These are phyloP conservation scores for Protophormia terraenovae DNA, from an alignment of 2,888 invertebrate species.

Conservation along the genomic window DNA sequence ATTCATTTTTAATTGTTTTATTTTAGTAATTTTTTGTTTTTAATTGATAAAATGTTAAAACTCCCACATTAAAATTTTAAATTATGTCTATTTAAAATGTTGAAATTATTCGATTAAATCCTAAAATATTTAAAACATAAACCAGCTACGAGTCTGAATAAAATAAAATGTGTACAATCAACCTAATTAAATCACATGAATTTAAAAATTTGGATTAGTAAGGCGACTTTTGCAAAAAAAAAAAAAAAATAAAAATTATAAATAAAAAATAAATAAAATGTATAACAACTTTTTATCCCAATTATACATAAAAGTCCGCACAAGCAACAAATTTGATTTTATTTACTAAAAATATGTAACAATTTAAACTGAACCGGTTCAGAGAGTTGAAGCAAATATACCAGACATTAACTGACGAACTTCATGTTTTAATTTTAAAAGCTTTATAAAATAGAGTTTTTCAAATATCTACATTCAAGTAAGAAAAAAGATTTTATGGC, in stretches of 20 bases:
- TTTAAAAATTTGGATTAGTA: slow-evolving; percentile 1
- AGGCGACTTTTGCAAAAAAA: neutral
- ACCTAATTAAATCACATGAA: neutral
- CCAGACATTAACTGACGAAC: neutral
- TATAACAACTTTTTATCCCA: slow-evolving; percentile 21
- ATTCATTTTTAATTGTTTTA: too few relatives aligned
- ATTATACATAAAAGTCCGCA: slow-evolving; percentile 2
- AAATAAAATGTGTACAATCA: neutral
- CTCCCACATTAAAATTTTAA: too few relatives aligned
- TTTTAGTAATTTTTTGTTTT: too few relatives aligned
- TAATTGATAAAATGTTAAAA: too few relatives aligned
- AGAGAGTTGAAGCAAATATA: neutral
- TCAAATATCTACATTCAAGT: neutral
- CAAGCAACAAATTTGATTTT: neutral
- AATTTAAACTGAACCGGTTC: slow-evolving; percentile 56
- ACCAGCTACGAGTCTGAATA: neutral
- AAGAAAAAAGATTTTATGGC: slow-evolving; percentile 38
- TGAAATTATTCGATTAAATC: too few relatives aligned
- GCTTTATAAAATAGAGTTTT: slow-evolving; percentile 41
- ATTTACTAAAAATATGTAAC: slow-evolving; percentile 21
- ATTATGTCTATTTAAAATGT: too few relatives aligned
- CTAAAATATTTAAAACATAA: too few relatives aligned
- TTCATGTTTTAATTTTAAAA: slow-evolving; percentile 25
- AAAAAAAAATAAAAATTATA: neutral
- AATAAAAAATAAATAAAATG: slow-evolving; percentile 4